Percentiles rank a stretch among this genome's conserved stretches.
These are phyloP conservation scores for Erythrocercus mccallii DNA, from an alignment of 2,113 vertebrate genomes.

Conservation along the genomic window DNA sequence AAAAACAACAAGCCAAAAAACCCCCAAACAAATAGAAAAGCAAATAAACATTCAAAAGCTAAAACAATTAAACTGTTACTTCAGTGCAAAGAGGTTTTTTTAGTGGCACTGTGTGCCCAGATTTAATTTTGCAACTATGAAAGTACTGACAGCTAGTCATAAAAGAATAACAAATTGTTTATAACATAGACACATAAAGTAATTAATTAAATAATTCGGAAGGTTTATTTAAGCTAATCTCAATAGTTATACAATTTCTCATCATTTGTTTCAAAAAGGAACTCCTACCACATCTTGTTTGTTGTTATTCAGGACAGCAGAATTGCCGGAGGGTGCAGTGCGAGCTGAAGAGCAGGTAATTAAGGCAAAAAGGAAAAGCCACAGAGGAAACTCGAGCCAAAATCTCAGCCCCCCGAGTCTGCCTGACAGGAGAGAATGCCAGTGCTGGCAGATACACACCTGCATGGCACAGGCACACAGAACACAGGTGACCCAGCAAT, in stretches of 20 bases:
- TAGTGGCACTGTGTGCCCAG: background rate
- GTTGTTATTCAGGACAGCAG: background rate
- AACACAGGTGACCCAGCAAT: rapidly evolving
- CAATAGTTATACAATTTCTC: background rate
- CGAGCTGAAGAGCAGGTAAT: background rate
- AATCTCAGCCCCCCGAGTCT: background rate
- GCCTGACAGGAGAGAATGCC: background rate
- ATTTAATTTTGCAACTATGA: background rate
- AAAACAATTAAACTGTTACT: background rate
- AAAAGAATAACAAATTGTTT: background rate
- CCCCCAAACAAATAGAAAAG: background rate
- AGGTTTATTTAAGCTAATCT: background rate
- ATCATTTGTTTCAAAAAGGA: background rate
- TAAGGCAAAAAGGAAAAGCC: background rate
- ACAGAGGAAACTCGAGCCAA: background rate
- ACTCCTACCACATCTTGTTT: background rate
- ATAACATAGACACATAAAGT: background rate
- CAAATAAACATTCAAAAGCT: background rate
- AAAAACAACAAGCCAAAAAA: background rate
- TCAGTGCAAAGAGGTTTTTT: background rate
- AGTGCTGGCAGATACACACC: background rate
- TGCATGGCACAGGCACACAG: background rate
- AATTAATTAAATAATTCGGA: background rate
- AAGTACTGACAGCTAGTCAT: background rate
- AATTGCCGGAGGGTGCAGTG: background rate